Evolutionary conservation across 2,113 vertebrate species (phyloP).

Genomic region (Nyctibius bracteatus): DNA sequence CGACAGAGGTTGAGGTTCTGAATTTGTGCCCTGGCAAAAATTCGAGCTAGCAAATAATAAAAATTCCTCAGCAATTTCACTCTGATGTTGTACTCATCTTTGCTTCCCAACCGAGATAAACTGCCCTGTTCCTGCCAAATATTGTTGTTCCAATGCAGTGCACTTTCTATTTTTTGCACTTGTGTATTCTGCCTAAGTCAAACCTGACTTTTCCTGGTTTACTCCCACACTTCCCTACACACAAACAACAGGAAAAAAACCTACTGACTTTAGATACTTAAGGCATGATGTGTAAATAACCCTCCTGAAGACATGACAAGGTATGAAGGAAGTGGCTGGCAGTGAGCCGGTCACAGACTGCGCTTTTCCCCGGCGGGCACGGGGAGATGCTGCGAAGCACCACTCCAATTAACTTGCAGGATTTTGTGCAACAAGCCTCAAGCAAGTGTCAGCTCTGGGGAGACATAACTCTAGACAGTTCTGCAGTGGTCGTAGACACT

Average conservation of each 20-base stretch:
- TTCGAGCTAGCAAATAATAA: background rate
- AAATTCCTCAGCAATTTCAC: background rate
- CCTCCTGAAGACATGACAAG: background rate
- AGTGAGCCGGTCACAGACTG: background rate
- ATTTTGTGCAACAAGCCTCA: background rate
- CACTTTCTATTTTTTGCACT: background rate
- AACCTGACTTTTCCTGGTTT: background rate
- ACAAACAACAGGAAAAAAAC: background rate
- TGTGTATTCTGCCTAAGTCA: background rate
- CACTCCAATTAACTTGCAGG: background rate
- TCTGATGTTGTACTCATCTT: background rate
- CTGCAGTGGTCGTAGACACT: background rate
- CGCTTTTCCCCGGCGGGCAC: rapidly evolving
- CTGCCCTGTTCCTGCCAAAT: background rate
- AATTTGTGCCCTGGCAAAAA: background rate
- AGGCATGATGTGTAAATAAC: background rate
- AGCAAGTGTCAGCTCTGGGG: background rate
- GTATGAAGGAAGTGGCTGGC: background rate
- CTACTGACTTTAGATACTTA: background rate
- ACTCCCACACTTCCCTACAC: background rate
- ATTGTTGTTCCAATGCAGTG: background rate
- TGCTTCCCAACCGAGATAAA: background rate
- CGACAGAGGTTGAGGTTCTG: background rate
- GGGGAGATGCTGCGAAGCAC: background rate
- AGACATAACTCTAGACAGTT: background rate